These are phyloP conservation scores for Pollenia amentaria DNA, from an alignment of 2,888 invertebrate genomes.

Conservation along the genomic window DNA sequence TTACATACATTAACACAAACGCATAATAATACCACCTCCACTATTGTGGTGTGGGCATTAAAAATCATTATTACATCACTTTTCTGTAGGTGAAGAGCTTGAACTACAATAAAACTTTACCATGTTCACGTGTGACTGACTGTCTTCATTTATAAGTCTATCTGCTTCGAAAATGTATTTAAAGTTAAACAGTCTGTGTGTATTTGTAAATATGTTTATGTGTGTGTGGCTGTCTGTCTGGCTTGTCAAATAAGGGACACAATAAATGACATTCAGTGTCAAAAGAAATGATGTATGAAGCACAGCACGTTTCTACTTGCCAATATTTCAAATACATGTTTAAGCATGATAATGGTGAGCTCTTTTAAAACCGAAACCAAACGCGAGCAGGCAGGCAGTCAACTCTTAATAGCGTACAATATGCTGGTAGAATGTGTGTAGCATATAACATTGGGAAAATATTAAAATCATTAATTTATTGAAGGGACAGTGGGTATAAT, in stretches of 20 bases:
- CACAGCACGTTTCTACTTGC: constrained; percentile 64
- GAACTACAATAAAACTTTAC: background rate
- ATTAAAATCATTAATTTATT: constrained; percentile 42
- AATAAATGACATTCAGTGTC: constrained; percentile 71
- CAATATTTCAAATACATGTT: constrained; percentile 56
- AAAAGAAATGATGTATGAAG: constrained; percentile 74
- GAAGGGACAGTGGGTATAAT: constrained; percentile 3
- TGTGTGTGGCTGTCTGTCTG: constrained; percentile 45
- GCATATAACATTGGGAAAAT: constrained; percentile 16
- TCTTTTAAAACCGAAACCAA: constrained; percentile 27
- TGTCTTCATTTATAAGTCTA: constrained; percentile 16
- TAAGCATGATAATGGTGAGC: constrained; percentile 50
- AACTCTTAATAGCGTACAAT: constrained; percentile 16
- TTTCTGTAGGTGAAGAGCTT: constrained; percentile 26
- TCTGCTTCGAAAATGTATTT: constrained; percentile 32
- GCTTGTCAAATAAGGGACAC: constrained; percentile 71
- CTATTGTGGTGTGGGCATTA: background rate
- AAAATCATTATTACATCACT: constrained; percentile 43
- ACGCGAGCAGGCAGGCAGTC: background rate
- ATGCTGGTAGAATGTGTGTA: background rate
- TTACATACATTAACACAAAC: too few relatives aligned
- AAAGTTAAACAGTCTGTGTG: constrained; percentile 19
- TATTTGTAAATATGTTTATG: constrained; percentile 12
- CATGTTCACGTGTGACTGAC: constrained; percentile 4
- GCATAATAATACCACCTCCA: too few relatives aligned